These are phyloP conservation scores for Cordilura impudica DNA, from an alignment of 2,888 invertebrate genomes.

Conservation along the genomic window DNA sequence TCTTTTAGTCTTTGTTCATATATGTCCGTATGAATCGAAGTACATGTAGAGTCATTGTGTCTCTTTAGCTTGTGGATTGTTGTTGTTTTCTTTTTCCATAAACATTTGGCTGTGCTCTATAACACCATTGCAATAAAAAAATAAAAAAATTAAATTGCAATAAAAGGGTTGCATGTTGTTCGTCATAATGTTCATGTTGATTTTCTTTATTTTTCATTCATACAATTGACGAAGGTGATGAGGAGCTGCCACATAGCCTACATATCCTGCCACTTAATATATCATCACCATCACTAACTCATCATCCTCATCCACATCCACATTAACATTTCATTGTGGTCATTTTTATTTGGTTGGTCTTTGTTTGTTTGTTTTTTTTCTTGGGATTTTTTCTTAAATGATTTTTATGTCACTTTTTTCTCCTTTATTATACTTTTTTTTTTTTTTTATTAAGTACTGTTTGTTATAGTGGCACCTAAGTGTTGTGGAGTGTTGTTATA, in stretches of 20 bases:
- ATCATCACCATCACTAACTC: constrained; percentile 16
- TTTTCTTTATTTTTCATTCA: background rate
- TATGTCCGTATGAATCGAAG: no score
- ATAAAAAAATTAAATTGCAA: background rate
- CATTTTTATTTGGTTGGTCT: background rate
- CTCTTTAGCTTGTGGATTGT: no score
- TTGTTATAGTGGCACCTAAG: constrained; percentile 4
- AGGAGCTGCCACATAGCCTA: constrained; percentile 29
- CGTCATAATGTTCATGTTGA: background rate
- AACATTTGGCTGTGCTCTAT: background rate
- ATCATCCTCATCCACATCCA: background rate
- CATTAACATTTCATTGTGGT: background rate
- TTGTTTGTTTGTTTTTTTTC: background rate
- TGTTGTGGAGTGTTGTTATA: background rate
- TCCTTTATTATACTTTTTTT: no score
- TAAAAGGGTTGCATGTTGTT: constrained; percentile 29
- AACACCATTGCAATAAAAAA: constrained; percentile 45
- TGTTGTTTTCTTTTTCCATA: no score
- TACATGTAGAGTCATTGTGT: background rate
- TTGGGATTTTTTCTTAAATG: background rate
- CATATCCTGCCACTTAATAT: constrained; percentile 52
- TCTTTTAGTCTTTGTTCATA: no score
- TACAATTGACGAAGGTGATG: constrained; percentile 22
- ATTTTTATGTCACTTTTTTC: constrained; percentile 1
- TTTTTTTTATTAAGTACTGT: background rate